Percentiles rank a stretch among this genome's conserved stretches.
phyloP scores from a whole-genome alignment of 2,113 vertebrate genomes.

The Acanthochromis polyacanthus region DNA sequence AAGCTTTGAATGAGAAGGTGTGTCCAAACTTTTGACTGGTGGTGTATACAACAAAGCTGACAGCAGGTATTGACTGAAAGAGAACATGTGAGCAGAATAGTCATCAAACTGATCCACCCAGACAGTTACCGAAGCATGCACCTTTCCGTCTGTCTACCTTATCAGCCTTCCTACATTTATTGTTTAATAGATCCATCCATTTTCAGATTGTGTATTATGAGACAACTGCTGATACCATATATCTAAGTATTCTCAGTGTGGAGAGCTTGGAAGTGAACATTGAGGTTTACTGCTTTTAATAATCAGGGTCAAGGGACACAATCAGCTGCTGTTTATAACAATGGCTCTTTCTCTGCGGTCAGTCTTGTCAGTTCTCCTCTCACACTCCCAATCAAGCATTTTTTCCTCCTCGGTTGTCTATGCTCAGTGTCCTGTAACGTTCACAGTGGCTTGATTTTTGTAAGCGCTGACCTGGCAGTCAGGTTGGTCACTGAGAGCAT shows the following conservation, averaged over 20 bases:
- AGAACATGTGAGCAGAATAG: neutral
- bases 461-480: conserved; percentile 21
- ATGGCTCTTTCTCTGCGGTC: conserved; percentile 42
- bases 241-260: neutral
- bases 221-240: neutral
- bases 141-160: neutral
- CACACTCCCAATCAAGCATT: neutral
- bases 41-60: neutral
- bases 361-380: conserved; percentile 34
- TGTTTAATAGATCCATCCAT: neutral
- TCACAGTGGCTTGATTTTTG: conserved; percentile 17
- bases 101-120: neutral
- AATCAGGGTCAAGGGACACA: conserved; percentile 42
- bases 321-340: conserved; percentile 50
- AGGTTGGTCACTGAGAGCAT: neutral
- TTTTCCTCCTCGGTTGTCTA: neutral
- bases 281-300: conserved; percentile 16
- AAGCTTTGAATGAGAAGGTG: too few relatives aligned
- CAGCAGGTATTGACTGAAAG: conserved; percentile 9
- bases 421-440: conserved; percentile 39
- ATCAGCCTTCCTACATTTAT: neutral
- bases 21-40: too few relatives aligned
- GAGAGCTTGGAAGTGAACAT: conserved; percentile 12
- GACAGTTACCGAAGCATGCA: too few relatives aligned
- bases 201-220: neutral